Evolutionary conservation across 2,113 vertebrate species (phyloP), one percentile per base, ranked within the genome.

Genomic region (Furnarius figulus): DNA sequence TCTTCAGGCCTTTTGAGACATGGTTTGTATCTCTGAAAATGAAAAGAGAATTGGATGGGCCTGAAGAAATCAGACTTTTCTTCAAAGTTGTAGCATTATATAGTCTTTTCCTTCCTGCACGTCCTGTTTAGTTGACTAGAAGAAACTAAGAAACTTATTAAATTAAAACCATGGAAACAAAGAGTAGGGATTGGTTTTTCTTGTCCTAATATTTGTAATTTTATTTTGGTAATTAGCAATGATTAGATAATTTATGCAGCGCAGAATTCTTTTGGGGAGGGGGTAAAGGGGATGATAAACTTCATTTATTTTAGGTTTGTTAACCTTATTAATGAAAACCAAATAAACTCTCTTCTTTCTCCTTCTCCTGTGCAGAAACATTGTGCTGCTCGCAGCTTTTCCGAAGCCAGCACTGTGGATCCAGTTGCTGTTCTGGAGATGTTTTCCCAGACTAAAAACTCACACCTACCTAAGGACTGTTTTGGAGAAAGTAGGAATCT

Each of bases 341-440:
- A 86, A 74, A 30, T 79, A 47, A 55, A 19, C 53, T 66, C 0
- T 53, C 10, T 28, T 47, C 16, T 95, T 70, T 87, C 12, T 53
- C 40, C 35, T 94, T 93, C 33, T 91, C 22, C 17, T 73, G 3
- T 90, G 47, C 90, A 98, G 97, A 98, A 98, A 89, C 97, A 89
- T 47, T 98, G 98, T 72, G 62, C 75, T 13, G 35, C 21, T 61
- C 70, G 93, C 76, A 98, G 98, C 62, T 91, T 98, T 37, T 99
- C 99, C 52, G 99, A 99, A 84, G 98, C 98, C 89, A 99, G 99
- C 96, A 99, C 99, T 0, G 98, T 99, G 91, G 99, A 99, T 81
- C 97, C 98, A 50, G 97, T 97, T 76, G 97, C 91, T 87, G 88
- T 98, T 33, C 97, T 97, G 61, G 97, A 98, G 12, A 33, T 84